These are phyloP conservation scores for Plemyria rubiginata DNA, from an alignment of 2,888 invertebrate genomes.

Conservation along the genomic window DNA sequence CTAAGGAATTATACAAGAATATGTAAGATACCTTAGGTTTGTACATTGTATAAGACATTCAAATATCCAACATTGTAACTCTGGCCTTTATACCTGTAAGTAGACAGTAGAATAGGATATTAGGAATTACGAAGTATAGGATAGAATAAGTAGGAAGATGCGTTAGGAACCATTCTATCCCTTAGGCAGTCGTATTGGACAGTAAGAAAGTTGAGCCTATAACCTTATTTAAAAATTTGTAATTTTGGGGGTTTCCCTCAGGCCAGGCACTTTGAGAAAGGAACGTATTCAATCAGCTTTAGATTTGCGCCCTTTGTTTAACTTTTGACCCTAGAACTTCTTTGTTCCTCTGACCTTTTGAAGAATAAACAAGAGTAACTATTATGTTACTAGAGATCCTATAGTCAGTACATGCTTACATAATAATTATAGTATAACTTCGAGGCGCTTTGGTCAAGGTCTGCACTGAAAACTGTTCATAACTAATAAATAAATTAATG, in stretches of 20 bases:
- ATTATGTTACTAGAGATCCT: not conserved
- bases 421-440: too few species aligned
- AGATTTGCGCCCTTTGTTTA: slow-evolving; percentile 1
- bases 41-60: not conserved
- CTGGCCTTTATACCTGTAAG: too few species aligned
- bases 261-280: slow-evolving; percentile 14
- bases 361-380: not conserved
- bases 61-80: too few species aligned
- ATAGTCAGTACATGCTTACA: too few species aligned
- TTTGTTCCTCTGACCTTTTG: slow-evolving; percentile 21
- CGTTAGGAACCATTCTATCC: too few species aligned
- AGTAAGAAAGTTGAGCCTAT: not conserved
- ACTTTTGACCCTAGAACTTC: slow-evolving; percentile 9
- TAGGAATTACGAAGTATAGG: too few species aligned
- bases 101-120: too few species aligned
- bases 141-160: too few species aligned
- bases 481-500: too few species aligned
- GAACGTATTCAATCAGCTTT: slow-evolving; percentile 13
- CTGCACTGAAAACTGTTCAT: too few species aligned
- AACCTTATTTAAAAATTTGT: slow-evolving; percentile 6
- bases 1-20: slow-evolving; percentile 21
- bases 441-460: too few species aligned
- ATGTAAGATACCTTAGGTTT: not conserved
- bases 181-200: too few species aligned
- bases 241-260: slow-evolving; percentile 7